Evolutionary conservation across 2,113 vertebrate species (phyloP), one percentile per base, ranked within the genome.

Genomic region (Colaptes auratus): DNA sequence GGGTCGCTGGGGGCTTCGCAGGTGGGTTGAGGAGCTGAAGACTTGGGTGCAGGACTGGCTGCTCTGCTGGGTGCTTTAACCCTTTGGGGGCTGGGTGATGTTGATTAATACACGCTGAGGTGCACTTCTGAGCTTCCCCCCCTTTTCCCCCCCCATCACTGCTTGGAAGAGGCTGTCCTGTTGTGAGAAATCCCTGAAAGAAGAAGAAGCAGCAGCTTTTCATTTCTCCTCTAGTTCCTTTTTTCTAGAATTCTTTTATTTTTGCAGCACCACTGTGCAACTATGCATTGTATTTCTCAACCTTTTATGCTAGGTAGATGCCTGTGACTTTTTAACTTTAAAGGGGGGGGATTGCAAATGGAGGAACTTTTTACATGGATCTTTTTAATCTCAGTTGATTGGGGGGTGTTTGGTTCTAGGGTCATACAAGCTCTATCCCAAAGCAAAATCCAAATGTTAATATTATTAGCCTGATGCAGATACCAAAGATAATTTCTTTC

Each of bases 381-480:
- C 97, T 98, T 98, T 98, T 98, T 98, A 98, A 98, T 98, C 98
- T 98, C 97, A 97, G 98, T 98, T 98, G 96, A 97, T 95, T 94
- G 96, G 97, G 97, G 98, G 97, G 97, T 97, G 96, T 98, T 98
- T 98, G 98, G 98, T 98, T 98, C 97, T 98, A 98, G 98, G 99
- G 98, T 98, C 98, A 98, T 98, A 98, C 98, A 98, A 99, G 99
- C 99, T 99, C 98, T 99, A 99, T 99, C 98, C 99, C 99, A 99
- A 99, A 99, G 99, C 99, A 99, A 99, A 99, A 99, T 99, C 99
- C 99, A 99, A 99, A 99, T 99, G 99, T 99, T 98, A 99, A 98
- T 98, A 98, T 99, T 98, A 98, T 99, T 99, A 99, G 98, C 99
- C 99, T 99, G 99, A 99, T 98, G 99, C 99, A 99, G 98, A 99